Percentiles rank a stretch among this genome's conserved stretches.
phyloP scores from a whole-genome alignment of 2,797 vertebrate genomes.

The Carapus acus region DNA sequence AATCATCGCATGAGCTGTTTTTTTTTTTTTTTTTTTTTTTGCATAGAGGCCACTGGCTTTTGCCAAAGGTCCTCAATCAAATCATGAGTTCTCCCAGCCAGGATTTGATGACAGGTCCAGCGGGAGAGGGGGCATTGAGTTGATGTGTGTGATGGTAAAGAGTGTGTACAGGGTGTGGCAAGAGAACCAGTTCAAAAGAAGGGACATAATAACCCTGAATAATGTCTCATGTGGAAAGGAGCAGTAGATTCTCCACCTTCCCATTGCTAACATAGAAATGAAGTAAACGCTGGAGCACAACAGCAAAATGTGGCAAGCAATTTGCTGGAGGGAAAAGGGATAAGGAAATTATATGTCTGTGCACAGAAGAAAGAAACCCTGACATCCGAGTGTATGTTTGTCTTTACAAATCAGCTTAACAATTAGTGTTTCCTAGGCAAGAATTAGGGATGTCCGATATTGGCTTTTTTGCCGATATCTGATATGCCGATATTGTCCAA shows the following conservation, averaged over 20 bases:
- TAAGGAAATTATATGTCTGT: not conserved
- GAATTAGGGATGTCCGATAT: no score
- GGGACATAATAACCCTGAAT: not conserved
- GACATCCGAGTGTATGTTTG: no score
- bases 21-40: not conserved
- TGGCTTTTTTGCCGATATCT: no score
- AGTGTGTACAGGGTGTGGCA: constrained; percentile 3
- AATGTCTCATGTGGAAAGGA: not conserved
- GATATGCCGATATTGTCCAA: no score
- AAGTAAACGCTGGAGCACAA: not conserved
- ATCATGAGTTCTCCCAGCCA: constrained; percentile 15
- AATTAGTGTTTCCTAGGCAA: no score
- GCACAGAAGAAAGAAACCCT: no score
- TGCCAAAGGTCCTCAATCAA: constrained; percentile 26
- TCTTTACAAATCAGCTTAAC: no score
- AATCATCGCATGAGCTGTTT: not conserved
- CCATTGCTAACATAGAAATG: not conserved
- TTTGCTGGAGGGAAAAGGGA: not conserved
- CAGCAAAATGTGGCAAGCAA: not conserved
- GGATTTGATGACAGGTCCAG: constrained; percentile 20
- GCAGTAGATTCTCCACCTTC: not conserved
- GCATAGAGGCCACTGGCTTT: not conserved
- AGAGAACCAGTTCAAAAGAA: not conserved
- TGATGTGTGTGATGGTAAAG: not conserved
- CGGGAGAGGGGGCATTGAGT: constrained; percentile 10